A percentile compares a stretch with the other conserved stretches of the same genome.
These are phyloP conservation scores for Diplosoma virens DNA, from an alignment of 23 tunicate species.

Conservation along the genomic window DNA sequence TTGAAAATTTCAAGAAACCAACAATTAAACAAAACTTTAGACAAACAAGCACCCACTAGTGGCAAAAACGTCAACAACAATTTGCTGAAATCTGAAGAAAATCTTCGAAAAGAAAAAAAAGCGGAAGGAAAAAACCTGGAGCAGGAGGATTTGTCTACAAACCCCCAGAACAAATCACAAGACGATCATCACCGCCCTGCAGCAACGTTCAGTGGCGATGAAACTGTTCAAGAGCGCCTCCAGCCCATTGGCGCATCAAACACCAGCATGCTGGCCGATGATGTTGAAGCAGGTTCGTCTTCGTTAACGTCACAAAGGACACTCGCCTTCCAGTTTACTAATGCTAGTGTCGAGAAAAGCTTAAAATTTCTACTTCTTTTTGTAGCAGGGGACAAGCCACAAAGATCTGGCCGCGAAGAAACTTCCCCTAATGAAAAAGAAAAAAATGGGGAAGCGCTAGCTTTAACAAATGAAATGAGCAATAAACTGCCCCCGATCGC, in stretches of 20 bases:
- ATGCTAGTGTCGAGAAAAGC: too few relatives aligned
- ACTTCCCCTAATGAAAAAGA: neutral
- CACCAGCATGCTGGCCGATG: slow-evolving; percentile 86
- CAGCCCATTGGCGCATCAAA: slow-evolving; percentile 95
- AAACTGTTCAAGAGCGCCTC: slow-evolving; percentile 56
- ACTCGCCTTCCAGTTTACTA: too few relatives aligned
- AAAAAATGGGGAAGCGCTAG: too few relatives aligned
- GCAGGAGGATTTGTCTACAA: neutral
- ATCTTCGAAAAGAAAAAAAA: slow-evolving; percentile 10
- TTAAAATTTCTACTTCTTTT: too few relatives aligned
- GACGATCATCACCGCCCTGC: slow-evolving; percentile 47
- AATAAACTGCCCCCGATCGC: slow-evolving; percentile 13
- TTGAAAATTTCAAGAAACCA: too few relatives aligned
- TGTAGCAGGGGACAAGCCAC: neutral
- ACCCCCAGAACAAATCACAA: neutral
- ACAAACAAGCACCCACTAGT: slow-evolving; percentile 16
- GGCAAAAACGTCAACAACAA: neutral
- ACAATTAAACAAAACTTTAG: too few relatives aligned
- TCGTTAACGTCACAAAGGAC: too few relatives aligned
- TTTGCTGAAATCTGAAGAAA: slow-evolving; percentile 14
- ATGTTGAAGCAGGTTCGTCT: too few relatives aligned
- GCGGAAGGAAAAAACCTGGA: neutral
- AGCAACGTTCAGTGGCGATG: slow-evolving; percentile 63
- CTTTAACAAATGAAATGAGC: too few relatives aligned
- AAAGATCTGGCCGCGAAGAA: neutral